Evolutionary conservation across 2,113 vertebrate species (phyloP).

Genomic region (Trichomycterus rosablanca): DNA sequence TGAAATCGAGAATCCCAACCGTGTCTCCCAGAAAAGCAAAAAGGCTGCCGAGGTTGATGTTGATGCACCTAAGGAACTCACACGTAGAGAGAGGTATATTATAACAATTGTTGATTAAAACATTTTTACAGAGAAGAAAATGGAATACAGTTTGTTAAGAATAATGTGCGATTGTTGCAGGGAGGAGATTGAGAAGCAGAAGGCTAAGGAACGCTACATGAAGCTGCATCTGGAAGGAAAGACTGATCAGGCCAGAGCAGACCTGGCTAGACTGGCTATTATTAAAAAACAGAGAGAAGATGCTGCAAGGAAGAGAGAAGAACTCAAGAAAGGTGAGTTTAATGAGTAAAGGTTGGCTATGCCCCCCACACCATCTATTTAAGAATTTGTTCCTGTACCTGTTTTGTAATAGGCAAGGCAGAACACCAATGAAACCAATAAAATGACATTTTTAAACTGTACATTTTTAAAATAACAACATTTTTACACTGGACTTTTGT

Average conservation of each 20-base stretch:
- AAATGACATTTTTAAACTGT: no score
- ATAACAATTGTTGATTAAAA: not conserved
- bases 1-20: constrained; percentile 77
- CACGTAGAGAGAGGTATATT: constrained; percentile 69
- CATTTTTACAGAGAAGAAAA: not conserved
- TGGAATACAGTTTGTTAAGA: not conserved
- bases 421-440: no score
- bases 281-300: constrained; percentile 78
- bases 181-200: constrained; percentile 78
- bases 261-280: constrained; percentile 73
- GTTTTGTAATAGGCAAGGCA: no score
- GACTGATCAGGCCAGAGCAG: constrained; percentile 72
- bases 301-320: constrained; percentile 69
- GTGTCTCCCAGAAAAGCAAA: constrained; percentile 70
- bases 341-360: no score
- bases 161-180: constrained; percentile 40
- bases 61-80: constrained; percentile 63
- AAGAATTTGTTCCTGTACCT: no score
- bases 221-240: constrained; percentile 76
- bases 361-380: no score
- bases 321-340: constrained; percentile 68
- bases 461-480: no score
- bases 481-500: no score
- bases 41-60: constrained; percentile 68
- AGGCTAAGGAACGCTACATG: constrained; percentile 74